Base-by-base conservation (phyloP, 2,113 vertebrate genomes). In the Orycteropus afer region DNA sequence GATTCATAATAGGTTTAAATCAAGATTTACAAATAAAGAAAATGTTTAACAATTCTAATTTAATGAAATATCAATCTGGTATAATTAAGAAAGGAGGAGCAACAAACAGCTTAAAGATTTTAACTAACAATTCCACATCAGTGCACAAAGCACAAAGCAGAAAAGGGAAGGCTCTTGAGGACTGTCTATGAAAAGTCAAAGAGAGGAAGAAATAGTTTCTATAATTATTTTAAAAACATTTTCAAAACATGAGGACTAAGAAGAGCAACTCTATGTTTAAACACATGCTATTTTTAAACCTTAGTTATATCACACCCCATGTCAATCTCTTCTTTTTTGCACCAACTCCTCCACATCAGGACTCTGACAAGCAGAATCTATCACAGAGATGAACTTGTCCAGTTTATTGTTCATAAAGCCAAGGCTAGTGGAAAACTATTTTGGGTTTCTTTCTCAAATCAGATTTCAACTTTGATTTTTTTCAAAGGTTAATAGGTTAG, bases 381-480 rank as follows among this genome's bases (percentile, higher is more conserved):
- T 80, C 87, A 65, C 0, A 1, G 73, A 42, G 42, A 76, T 53
- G 55, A 81, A 69, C n/a, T 82, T 67, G 27, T 86, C n/a, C 53
- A 8, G 9, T 27, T 86, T 92, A 80, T 77, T 93, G 89, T 78
- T 91, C 82, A 90, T 71, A 95, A 90, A 84, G 69, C 40, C 32
- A 40, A 86, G 86, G 90, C 71, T 65, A 71, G 78, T 34, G 91
- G 88, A 79, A 95, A 96, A 94, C 57, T 92, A 81, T 95, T 95
- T 95, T 67, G 91, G 83, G 79, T 92, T 95, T 92, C 88, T 89
- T 77, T 89, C 90, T 92, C 85, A 96, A 91, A 67, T 91, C 92
- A 96, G 93, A 96, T 96, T 86, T 95, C 42, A 85, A 86, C 85
- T 84, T 67, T 91, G 93, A 90, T 67, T 97, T 96, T 97, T 96